phyloP scores from a whole-genome alignment of 2,113 vertebrate genomes.

The Protobothrops mucrosquamatus region DNA sequence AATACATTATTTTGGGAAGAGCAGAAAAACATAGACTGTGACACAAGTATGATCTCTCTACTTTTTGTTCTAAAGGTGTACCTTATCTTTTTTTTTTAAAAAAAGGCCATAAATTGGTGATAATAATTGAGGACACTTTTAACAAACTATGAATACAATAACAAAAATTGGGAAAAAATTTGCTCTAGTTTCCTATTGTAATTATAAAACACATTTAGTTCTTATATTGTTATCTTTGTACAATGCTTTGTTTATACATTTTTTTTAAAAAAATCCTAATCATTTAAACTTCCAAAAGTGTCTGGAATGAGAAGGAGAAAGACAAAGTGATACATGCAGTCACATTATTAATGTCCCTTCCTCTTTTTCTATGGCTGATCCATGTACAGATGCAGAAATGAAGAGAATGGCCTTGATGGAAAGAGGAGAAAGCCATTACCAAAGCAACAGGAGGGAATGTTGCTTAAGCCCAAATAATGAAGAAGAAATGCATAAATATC shows the following conservation, averaged over 20 bases:
- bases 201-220: slow-evolving; percentile 40
- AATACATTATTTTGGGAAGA: neutral
- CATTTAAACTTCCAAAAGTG: neutral
- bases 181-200: slow-evolving; percentile 62
- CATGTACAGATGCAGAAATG: neutral
- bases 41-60: rapidly evolving
- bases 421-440: neutral
- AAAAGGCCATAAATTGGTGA: slow-evolving; percentile 54
- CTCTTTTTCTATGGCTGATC: neutral
- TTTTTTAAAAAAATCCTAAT: neutral
- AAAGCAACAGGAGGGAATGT: neutral
- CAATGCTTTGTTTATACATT: slow-evolving; percentile 61
- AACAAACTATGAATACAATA: slow-evolving; percentile 66
- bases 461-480: neutral
- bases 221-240: slow-evolving; percentile 75
- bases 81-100: slow-evolving; percentile 16
- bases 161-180: slow-evolving; percentile 61
- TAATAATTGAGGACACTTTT: slow-evolving; percentile 59
- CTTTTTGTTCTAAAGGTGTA: slow-evolving; percentile 22
- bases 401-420: neutral
- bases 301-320: neutral
- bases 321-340: neutral
- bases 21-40: neutral
- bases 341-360: neutral
- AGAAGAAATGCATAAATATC: neutral